Evolutionary conservation across 2,113 vertebrate genomes (phyloP), one percentile per base, ranked within the genome.

Genomic region (Mirza zaza): DNA sequence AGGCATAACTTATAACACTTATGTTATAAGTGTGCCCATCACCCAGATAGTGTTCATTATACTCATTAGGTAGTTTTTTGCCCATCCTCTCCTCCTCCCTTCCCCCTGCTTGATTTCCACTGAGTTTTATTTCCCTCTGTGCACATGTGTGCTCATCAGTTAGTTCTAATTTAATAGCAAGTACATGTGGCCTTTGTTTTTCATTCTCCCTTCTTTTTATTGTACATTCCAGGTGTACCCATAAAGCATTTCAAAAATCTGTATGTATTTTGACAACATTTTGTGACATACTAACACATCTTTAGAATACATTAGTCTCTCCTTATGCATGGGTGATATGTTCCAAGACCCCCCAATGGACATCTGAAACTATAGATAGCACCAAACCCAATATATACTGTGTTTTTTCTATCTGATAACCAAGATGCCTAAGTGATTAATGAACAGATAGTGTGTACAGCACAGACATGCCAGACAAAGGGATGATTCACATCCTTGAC

Each of bases 151-250:
- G 55, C 55, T 57, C 55, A 57, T 57, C 55, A 21, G 55, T 57
- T 57, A 3, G 55, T 57, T 57, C 55, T 21, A 57, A 57, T 57
- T 57, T 57, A 21, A 57, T 57, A 57, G 55, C 55, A 57, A 57
- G 55, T 57, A 57, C 55, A 57, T 21, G 20, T 57, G 55, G 20
- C 7, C 2, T 57, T 57, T 21, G 55, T 57, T 57, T 57, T 57
- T 57, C 20, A 57, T 20, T 57, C 20, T 57, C 55, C 55, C 55
- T 57, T 57, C 55, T 57, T 57, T 57, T 57, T 57, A 96, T 63
- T 36, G 0, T 95, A 96, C 97, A 97, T 98, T 98, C 96, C 95
- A 96, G 88, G 39, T 95, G 57, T 80, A 63, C 86, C 36, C 61
- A 92, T 84, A 84, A 87, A 90, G 59, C 82, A 87, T 67, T 67